A percentile compares a stretch with the other conserved stretches of the same genome.
These are phyloP conservation scores for Trinorchestia longiramus DNA, from an alignment of 1,140 invertebrate genomes.

Conservation along the genomic window DNA sequence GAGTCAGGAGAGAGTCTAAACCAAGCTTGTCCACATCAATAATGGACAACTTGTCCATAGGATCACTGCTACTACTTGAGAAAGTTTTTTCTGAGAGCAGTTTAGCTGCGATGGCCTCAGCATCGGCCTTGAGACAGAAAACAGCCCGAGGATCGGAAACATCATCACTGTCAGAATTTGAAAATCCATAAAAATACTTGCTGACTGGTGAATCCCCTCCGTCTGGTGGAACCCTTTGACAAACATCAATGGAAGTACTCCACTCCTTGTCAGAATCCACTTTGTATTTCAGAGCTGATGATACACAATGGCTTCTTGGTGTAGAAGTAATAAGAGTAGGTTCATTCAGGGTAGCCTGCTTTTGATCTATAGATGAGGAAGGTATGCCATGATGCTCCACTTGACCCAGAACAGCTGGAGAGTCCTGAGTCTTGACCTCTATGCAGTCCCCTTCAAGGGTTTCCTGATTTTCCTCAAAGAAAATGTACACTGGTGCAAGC, in stretches of 20 bases:
- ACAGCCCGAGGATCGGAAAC: not conserved
- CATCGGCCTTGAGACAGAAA: not conserved
- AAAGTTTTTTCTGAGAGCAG: conserved; percentile 14
- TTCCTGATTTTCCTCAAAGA: not conserved
- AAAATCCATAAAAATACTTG: not conserved
- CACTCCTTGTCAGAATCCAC: not conserved
- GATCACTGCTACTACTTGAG: conserved; percentile 9
- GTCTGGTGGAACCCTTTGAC: not conserved
- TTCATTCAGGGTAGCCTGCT: not conserved
- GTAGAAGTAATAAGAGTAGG: not conserved
- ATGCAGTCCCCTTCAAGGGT: not conserved
- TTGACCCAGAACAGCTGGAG: not conserved
- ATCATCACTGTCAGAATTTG: not conserved
- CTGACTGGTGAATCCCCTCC: not conserved
- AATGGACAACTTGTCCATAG: conserved; percentile 12
- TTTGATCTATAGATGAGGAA: not conserved
- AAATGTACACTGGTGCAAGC: not conserved
- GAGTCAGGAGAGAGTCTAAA: not conserved
- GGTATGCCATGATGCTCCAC: not conserved
- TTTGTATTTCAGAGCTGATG: not conserved
- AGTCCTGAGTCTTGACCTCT: not conserved
- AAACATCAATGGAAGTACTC: not conserved
- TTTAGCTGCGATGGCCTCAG: conserved; percentile 15
- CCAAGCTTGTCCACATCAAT: not conserved
- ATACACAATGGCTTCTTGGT: not conserved